phyloP scores from a whole-genome alignment of 2,888 invertebrate species.

The Hemistola chrysoprasaria region DNA sequence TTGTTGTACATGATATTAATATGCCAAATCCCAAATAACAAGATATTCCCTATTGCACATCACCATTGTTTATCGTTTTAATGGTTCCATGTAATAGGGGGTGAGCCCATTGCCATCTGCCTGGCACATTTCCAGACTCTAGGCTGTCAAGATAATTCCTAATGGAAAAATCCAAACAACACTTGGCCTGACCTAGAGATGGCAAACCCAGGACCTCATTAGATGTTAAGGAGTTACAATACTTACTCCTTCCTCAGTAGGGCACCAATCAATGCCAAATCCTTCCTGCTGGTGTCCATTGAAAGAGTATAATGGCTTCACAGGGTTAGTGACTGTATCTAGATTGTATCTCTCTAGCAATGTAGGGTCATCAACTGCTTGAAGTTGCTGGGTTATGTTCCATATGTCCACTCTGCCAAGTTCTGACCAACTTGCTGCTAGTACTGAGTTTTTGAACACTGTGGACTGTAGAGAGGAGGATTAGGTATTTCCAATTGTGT shows the following conservation, averaged over 20 bases:
- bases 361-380: slow-evolving; percentile 88
- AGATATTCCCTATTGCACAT: too few relatives aligned
- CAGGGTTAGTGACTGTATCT: slow-evolving; percentile 76
- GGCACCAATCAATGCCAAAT: slow-evolving; percentile 97
- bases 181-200: too few relatives aligned
- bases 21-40: too few relatives aligned
- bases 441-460: slow-evolving; percentile 83
- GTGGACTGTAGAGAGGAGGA: slow-evolving; percentile 68
- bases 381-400: slow-evolving; percentile 91
- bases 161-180: not conserved
- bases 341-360: slow-evolving; percentile 84
- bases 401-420: slow-evolving; percentile 95
- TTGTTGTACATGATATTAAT: too few relatives aligned
- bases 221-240: too few relatives aligned
- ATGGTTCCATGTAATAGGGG: too few relatives aligned
- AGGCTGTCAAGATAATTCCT: not conserved
- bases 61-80: too few relatives aligned
- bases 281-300: slow-evolving; percentile 97
- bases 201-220: too few relatives aligned
- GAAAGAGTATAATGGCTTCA: slow-evolving; percentile 91
- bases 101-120: too few relatives aligned
- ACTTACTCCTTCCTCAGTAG: slow-evolving; percentile 87
- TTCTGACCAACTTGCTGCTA: slow-evolving; percentile 98
- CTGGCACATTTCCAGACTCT: too few relatives aligned
- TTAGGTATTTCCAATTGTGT: not conserved